phyloP scores from a whole-genome alignment of 2,797 vertebrate species.

The Brotogeris chrysoptera region DNA sequence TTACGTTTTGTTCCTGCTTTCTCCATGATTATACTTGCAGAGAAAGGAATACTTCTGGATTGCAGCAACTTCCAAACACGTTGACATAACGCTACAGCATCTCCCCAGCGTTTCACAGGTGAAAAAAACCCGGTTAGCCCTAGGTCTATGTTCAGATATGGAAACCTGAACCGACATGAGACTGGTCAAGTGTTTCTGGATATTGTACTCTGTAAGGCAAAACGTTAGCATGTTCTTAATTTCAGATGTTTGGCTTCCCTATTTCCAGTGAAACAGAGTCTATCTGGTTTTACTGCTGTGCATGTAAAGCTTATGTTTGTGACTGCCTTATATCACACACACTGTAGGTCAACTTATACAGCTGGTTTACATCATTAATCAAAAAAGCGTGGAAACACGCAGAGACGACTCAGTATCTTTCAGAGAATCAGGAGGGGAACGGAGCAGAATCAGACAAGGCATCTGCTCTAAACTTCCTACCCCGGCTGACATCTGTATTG shows the following conservation, averaged over 20 bases:
- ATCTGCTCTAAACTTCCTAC: conserved; percentile 2
- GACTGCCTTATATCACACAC: background rate
- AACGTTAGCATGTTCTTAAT: background rate
- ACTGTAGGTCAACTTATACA: background rate
- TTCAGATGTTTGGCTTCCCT: background rate
- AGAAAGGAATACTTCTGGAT: background rate
- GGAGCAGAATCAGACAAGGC: background rate
- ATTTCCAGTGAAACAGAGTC: background rate
- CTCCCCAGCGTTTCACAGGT: background rate
- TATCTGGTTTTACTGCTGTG: background rate
- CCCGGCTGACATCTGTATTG: background rate
- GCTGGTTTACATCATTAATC: background rate
- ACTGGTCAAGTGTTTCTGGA: background rate
- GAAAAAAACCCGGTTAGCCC: background rate
- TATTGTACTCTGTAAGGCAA: background rate
- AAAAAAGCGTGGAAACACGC: background rate
- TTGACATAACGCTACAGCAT: background rate
- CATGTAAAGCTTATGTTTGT: background rate
- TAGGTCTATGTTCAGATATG: background rate
- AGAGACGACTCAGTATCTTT: background rate
- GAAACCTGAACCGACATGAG: background rate
- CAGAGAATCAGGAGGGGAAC: background rate
- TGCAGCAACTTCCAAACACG: conserved; percentile 43
- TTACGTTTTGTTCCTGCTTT: background rate
- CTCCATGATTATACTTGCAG: background rate